These are phyloP conservation scores for Protobothrops mucrosquamatus DNA, from an alignment of 2,113 vertebrate species.

Conservation along the genomic window DNA sequence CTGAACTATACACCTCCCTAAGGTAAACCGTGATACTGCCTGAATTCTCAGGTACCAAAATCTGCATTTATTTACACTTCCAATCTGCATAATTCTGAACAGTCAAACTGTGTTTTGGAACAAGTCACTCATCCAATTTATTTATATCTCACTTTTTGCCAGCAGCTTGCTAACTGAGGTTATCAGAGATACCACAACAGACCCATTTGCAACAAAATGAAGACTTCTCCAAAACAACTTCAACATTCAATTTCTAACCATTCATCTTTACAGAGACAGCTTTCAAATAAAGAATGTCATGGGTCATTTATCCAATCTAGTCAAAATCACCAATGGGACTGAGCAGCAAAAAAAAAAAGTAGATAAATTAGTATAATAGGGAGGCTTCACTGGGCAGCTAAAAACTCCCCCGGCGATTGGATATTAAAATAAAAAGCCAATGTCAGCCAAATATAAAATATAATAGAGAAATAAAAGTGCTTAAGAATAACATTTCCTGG, in stretches of 20 bases:
- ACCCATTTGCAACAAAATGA: neutral
- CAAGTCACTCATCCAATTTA: neutral
- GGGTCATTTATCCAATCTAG: neutral
- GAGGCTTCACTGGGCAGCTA: neutral
- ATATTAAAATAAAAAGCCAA: neutral
- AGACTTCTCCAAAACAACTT: neutral
- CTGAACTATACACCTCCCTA: neutral
- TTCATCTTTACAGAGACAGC: neutral
- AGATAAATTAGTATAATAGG: neutral
- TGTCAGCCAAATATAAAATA: neutral
- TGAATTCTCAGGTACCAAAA: neutral
- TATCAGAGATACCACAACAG: neutral
- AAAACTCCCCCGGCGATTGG: neutral
- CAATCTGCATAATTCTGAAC: neutral
- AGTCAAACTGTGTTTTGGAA: neutral
- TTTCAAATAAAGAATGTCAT: neutral
- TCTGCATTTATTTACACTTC: neutral
- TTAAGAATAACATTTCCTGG: neutral
- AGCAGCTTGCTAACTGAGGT: neutral
- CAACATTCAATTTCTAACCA: neutral
- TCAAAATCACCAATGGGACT: neutral
- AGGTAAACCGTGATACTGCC: neutral
- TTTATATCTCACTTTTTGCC: neutral
- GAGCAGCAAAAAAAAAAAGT: neutral
- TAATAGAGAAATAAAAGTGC: neutral